Evolutionary conservation across 2,888 invertebrate genomes (phyloP).

Genomic region (Muschampia plurimacula): DNA sequence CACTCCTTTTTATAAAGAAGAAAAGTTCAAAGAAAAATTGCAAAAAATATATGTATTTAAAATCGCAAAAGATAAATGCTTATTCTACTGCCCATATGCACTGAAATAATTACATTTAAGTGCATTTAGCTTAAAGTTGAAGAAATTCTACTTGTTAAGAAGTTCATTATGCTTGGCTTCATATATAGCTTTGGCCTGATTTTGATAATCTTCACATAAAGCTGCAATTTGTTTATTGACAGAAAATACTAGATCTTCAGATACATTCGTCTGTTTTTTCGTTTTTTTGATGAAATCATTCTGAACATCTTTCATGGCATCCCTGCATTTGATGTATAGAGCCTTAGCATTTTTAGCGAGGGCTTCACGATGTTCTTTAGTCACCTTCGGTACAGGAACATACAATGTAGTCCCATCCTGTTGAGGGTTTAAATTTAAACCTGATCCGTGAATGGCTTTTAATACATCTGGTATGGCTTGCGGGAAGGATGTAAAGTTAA

Average conservation of each 20-base stretch:
- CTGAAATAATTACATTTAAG: constrained; percentile 14
- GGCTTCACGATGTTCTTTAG: constrained; percentile 96
- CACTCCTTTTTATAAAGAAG: too few relatives aligned
- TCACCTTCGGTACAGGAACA: constrained; percentile 96
- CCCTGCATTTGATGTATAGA: constrained; percentile 92
- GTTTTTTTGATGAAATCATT: constrained; percentile 89
- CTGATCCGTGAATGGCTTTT: constrained; percentile 91
- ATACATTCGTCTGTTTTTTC: constrained; percentile 89
- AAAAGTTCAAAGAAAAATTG: neutral
- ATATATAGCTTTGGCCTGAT: constrained; percentile 73
- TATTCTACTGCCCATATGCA: neutral
- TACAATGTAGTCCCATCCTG: constrained; percentile 97
- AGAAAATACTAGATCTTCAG: constrained; percentile 89
- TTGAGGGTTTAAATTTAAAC: constrained; percentile 97
- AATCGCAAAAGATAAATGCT: constrained; percentile 15
- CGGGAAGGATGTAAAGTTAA: constrained; percentile 94
- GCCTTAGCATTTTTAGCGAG: constrained; percentile 95
- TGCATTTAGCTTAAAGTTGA: constrained; percentile 12
- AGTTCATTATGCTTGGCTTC: constrained; percentile 91
- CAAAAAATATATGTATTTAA: constrained; percentile 23
- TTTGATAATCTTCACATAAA: constrained; percentile 88
- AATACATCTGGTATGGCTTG: constrained; percentile 93
- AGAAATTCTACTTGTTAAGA: constrained; percentile 79
- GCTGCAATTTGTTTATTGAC: constrained; percentile 89
- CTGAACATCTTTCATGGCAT: constrained; percentile 91